Base-by-base conservation (phyloP, 2,797 vertebrate genomes). In the Galago senegalensis region DNA sequence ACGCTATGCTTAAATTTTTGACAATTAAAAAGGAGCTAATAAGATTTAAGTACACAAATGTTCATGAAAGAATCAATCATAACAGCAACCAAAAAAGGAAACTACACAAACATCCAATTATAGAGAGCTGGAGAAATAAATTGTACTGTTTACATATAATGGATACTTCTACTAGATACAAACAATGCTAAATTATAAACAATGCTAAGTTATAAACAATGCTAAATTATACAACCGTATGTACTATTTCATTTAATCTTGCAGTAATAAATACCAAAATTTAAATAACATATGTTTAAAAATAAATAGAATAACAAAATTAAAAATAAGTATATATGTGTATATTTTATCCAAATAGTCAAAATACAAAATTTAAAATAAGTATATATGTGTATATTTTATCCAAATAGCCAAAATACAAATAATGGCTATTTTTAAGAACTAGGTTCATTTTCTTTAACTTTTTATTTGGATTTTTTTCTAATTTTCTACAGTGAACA, bases 311-410 rank as follows among this genome's bases (percentile, higher is more conserved):
- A 77, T 34, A 82, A 69, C 53, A 76, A 25, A 65, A 9, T 34
- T 76, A 87, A 91, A 91, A 81, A 70, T 79, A 87, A 87, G 63
- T 65, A 93, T 77, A 53, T 8, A 61, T 85, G 7, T 84, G 6
- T 21, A 49, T 65, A 80, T 89, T 73, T 88, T 81, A 43, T 80
- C 23, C 67, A 90, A 67, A 77, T 88, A n/a, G 4, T 9, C 17
- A 87, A 90, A 94, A 75, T 61, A 76, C 21, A 86, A 89, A n/a
- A n/a, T n/a, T 76, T 90, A 91, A 91, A 81, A 70, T 79, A 87
- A 87, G 63, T 65, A 93, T 77, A 53, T 8, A 61, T 85, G 7
- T 84, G 6, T 21, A 49, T 65, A 80, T 89, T 73, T 88, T 81
- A 43, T 80, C 23, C 67, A 90, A 67, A 77, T 88, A n/a, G 4